Conservation (phyloP, 23 tunicate genomes). For the Clavelina lepadiformis region DNA sequence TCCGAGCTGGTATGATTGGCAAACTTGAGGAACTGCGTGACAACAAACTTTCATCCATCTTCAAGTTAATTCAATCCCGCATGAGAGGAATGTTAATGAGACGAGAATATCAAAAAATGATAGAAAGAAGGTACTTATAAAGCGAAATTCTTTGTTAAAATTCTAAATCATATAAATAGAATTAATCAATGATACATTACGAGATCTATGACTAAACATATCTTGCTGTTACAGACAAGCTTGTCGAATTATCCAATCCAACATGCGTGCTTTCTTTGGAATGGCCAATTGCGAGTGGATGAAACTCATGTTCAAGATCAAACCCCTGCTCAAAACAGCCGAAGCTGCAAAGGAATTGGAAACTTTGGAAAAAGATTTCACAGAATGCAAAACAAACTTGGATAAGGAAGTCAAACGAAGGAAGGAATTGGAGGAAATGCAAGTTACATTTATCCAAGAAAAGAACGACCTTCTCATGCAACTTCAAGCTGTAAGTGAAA, state of each 20-base stretch:
- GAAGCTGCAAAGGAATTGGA: slow-evolving; percentile 95
- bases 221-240: slow-evolving; percentile 60
- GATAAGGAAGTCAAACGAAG: slow-evolving; percentile 87
- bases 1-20: slow-evolving; percentile 98
- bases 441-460: slow-evolving; percentile 88
- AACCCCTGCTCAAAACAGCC: slow-evolving; percentile 93
- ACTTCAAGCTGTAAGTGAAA: slow-evolving; percentile 74
- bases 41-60: slow-evolving; percentile 72
- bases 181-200: not conserved
- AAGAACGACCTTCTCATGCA: slow-evolving; percentile 96
- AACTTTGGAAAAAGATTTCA: slow-evolving; percentile 71
- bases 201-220: not conserved
- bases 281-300: slow-evolving; percentile 95
- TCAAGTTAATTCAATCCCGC: slow-evolving; percentile 78
- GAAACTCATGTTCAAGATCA: slow-evolving; percentile 94
- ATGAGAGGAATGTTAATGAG: slow-evolving; percentile 85
- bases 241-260: slow-evolving; percentile 77
- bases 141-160: not conserved
- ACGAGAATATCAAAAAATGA: slow-evolving; percentile 83
- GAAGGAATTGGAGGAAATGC: slow-evolving; percentile 92
- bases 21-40: slow-evolving; percentile 94
- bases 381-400: slow-evolving; percentile 71
- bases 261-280: slow-evolving; percentile 83
- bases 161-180: too few relatives aligned
- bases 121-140: slow-evolving; percentile 67